These are phyloP conservation scores for Plutella xylostella DNA, from an alignment of 2,888 invertebrate species.

Conservation along the genomic window DNA sequence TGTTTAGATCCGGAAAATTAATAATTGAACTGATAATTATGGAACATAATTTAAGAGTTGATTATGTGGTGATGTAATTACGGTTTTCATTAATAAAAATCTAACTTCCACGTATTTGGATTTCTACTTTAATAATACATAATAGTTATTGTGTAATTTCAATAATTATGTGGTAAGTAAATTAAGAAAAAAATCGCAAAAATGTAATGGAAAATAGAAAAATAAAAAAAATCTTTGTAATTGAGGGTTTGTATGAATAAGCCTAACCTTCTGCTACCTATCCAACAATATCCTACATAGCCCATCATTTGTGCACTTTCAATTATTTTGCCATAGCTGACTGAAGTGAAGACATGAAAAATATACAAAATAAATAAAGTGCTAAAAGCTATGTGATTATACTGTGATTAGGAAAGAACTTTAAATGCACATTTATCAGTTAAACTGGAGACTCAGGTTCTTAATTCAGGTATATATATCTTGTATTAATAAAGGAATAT, in stretches of 20 bases:
- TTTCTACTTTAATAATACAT: conserved; percentile 68
- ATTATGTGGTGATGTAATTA: conserved; percentile 57
- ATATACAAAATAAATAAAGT: no score
- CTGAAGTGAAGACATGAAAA: no score
- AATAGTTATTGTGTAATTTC: conserved; percentile 62
- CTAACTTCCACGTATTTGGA: conserved; percentile 61
- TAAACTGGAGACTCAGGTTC: no score
- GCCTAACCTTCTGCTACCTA: no score
- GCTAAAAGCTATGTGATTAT: no score
- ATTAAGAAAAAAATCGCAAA: conserved; percentile 62
- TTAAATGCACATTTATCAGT: no score
- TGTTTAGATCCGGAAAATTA: conserved; percentile 55
- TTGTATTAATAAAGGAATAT: no score
- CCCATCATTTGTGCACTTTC: no score
- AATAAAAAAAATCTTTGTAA: conserved; percentile 66
- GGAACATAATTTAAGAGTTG: conserved; percentile 58
- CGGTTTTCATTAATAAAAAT: conserved; percentile 59
- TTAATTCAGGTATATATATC: no score
- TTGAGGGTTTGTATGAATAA: conserved; percentile 44
- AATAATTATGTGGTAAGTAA: conserved; percentile 52
- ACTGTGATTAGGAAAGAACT: no score
- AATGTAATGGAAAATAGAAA: conserved; percentile 65
- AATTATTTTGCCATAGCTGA: no score
- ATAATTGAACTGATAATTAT: conserved; percentile 55
- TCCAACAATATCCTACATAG: no score